A percentile compares a stretch with the other conserved stretches of the same genome.
These are phyloP conservation scores for Tamias sibiricus DNA, from an alignment of 2,113 vertebrate genomes.

Conservation along the genomic window DNA sequence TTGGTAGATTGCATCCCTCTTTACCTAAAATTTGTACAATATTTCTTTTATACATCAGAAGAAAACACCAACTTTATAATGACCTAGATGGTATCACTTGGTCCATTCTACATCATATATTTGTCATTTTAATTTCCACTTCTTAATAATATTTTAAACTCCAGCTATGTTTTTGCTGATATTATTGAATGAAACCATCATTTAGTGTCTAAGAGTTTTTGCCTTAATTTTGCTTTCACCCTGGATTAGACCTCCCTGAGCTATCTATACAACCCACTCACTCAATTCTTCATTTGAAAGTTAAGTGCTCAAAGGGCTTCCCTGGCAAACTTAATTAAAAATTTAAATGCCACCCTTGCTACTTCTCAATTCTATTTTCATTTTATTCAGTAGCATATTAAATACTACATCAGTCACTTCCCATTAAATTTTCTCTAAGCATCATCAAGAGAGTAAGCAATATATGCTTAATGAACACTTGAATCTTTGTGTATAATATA, in stretches of 20 bases:
- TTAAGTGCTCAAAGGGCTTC: neutral
- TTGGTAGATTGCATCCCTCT: too few species aligned
- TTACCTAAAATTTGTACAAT: neutral
- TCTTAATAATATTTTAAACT: neutral
- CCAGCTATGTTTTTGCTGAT: neutral
- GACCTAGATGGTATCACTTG: too few species aligned
- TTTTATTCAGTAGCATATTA: neutral
- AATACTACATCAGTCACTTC: neutral
- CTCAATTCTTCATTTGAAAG: neutral
- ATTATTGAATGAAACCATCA: neutral
- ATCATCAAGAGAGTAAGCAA: neutral
- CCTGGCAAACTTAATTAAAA: neutral
- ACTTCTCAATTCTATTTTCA: neutral
- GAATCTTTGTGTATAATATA: neutral
- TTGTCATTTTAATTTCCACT: neutral
- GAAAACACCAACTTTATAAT: neutral
- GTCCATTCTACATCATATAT: neutral
- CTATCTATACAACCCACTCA: neutral
- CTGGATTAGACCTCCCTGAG: fast-evolving
- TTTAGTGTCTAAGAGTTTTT: fast-evolving
- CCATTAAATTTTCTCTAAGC: neutral
- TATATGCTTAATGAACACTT: neutral
- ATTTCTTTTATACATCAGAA: neutral
- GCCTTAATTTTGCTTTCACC: neutral
- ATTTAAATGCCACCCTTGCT: neutral